phyloP scores from a whole-genome alignment of 2,113 vertebrate genomes.

The Anarhynchus alexandrinus region DNA sequence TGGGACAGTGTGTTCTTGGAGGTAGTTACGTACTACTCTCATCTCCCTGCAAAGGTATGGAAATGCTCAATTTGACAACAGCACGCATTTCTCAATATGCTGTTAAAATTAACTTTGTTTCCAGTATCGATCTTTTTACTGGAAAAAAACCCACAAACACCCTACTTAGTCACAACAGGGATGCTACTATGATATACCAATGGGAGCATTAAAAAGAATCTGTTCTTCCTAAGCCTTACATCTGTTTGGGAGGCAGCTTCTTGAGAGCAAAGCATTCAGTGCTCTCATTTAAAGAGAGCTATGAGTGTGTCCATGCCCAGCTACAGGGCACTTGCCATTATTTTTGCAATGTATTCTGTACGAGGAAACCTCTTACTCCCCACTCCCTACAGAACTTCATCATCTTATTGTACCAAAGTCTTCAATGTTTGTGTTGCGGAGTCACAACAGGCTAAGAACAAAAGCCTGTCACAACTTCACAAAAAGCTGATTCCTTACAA shows the following conservation, averaged over 20 bases:
- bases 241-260: not conserved
- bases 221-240: not conserved
- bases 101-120: not conserved
- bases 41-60: not conserved
- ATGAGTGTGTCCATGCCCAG: fast-evolving
- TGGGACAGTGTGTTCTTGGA: not conserved
- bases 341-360: not conserved
- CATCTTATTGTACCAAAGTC: not conserved
- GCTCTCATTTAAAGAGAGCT: not conserved
- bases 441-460: not conserved
- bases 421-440: not conserved
- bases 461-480: not conserved
- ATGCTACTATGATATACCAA: not conserved
- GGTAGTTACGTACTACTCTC: not conserved
- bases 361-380: not conserved
- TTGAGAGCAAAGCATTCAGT: not conserved
- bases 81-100: not conserved
- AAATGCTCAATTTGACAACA: not conserved
- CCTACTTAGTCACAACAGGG: not conserved
- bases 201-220: not conserved
- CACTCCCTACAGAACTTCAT: not conserved
- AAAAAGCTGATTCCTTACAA: not conserved
- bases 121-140: fast-evolving
- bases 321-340: not conserved
- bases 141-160: not conserved